These are phyloP conservation scores for Hirtodrosophila histrioides DNA, from an alignment of 2,888 invertebrate species.

Conservation along the genomic window DNA sequence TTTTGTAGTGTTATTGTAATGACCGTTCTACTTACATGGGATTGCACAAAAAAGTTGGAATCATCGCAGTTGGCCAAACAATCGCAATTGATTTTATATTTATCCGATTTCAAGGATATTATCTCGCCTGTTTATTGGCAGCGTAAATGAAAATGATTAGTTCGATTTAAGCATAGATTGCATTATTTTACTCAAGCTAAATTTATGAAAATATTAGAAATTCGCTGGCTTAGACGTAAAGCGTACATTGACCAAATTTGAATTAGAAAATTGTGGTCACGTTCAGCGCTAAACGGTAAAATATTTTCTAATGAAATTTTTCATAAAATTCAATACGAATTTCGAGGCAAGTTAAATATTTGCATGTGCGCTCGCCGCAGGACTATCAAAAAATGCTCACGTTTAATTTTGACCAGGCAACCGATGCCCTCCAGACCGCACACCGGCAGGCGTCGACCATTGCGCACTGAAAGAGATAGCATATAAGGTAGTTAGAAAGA, in stretches of 20 bases:
- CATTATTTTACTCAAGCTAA: background rate
- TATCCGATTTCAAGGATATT: conserved; percentile 85
- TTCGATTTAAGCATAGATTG: background rate
- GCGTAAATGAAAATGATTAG: background rate
- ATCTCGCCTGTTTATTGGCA: conserved; percentile 84
- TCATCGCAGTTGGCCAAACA: conserved; percentile 90
- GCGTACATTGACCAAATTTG: conserved; percentile 17
- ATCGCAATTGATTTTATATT: conserved; percentile 87
- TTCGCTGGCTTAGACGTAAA: no score
- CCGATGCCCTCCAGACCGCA: conserved; percentile 88
- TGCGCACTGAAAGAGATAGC: conserved; percentile 70
- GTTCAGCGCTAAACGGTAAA: conserved; percentile 35
- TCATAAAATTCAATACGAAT: conserved; percentile 37
- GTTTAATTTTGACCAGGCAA: conserved; percentile 87
- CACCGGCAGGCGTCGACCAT: conserved; percentile 82
- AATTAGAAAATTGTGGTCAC: conserved; percentile 55
- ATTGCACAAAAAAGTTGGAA: conserved; percentile 88
- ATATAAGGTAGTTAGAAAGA: background rate
- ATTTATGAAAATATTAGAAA: no score
- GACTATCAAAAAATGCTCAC: conserved; percentile 79
- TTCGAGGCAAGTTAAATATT: conserved; percentile 64
- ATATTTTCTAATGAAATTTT: conserved; percentile 50
- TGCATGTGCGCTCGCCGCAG: conserved; percentile 44
- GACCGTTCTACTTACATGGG: conserved; percentile 85
- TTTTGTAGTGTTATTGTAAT: conserved; percentile 20